A percentile compares a stretch with the other conserved stretches of the same genome.
Evolutionary conservation across 92 coral and sea anemone species (phyloP).

Genomic region (Phenganax stokvisi): DNA sequence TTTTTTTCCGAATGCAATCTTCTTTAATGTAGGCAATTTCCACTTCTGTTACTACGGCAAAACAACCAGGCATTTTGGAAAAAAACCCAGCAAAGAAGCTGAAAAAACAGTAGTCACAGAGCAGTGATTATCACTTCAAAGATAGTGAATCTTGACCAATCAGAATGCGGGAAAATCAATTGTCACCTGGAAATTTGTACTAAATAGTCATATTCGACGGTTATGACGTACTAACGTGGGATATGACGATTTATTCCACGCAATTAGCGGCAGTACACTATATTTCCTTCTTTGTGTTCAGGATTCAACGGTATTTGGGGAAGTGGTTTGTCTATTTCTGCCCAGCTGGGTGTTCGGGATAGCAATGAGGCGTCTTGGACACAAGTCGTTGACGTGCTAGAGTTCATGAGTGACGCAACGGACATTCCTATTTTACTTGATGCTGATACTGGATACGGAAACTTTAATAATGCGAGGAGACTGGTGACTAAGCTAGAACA

Average conservation of each 20-base stretch:
- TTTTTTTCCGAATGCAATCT: too few relatives aligned
- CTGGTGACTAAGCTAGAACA: constrained; percentile 81
- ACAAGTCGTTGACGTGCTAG: constrained; percentile 88
- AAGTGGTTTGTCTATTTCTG: constrained; percentile 93
- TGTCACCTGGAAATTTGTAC: neutral
- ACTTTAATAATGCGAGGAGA: constrained; percentile 96
- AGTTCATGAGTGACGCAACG: constrained; percentile 97
- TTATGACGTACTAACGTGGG: too few relatives aligned
- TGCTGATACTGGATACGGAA: constrained; percentile 98
- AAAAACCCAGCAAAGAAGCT: too few relatives aligned
- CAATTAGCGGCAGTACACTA: neutral
- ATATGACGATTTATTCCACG: too few relatives aligned
- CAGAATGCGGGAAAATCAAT: too few relatives aligned
- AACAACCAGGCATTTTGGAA: too few relatives aligned
- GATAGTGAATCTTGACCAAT: too few relatives aligned
- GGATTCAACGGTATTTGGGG: constrained; percentile 99
- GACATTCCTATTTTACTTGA: constrained; percentile 89
- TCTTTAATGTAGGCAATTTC: too few relatives aligned
- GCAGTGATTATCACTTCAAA: too few relatives aligned
- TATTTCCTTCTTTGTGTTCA: constrained; percentile 25
- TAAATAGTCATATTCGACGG: neutral
- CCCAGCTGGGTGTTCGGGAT: constrained; percentile 95
- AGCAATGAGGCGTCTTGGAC: constrained; percentile 99
- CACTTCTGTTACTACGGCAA: too few relatives aligned
- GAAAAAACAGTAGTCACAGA: too few relatives aligned